Base-by-base conservation (phyloP, 2,113 vertebrate species). In the Limanda limanda region DNA sequence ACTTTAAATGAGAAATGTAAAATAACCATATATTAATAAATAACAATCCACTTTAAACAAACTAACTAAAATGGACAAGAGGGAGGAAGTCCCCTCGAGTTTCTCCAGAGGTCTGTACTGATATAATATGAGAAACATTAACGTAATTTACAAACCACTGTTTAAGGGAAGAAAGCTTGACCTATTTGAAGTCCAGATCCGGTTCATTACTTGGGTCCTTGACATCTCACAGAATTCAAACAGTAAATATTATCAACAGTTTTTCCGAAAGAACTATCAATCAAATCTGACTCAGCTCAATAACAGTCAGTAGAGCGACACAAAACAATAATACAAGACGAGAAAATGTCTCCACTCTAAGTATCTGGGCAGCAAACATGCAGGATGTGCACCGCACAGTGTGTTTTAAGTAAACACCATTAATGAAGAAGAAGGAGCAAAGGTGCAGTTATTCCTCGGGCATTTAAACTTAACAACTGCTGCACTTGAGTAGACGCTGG, bases 401-500 rank as follows among this genome's bases (percentile, higher is more conserved):
- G 55, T 63, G n/a, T 31, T 27, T 15, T 8, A 51, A 54, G 56
- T 48, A 45, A 75, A 78, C 42, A 3, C 1, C 56, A 31, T 47
- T 68, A 72, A 68, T 60, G 14, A 74, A 12, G 42, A 20, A 12
- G 52, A 74, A n/a, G 37, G 20, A 11, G 40, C 40, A 66, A 65
- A 67, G 47, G 47, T 42, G 10, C 40, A 11, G 40, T 42, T 42
- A 42, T 13, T 42, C 40, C 47, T 51, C 47, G 1, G 18, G 52
- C n/a, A n/a, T 54, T 59, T 20, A 52, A 48, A 63, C 62, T 71
- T 56, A 58, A 68, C 25, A 66, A 64, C 35, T 14, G 58, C 58
- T 67, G 40, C 56, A 59, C 24, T 70, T 62, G 23, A 10, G 14
- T 23, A 7, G 18, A 47, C 52, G 68, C 78, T 61, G 31, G 40